Evolutionary conservation across 2,888 invertebrate species (phyloP).

Genomic region (Mythimna pallens): DNA sequence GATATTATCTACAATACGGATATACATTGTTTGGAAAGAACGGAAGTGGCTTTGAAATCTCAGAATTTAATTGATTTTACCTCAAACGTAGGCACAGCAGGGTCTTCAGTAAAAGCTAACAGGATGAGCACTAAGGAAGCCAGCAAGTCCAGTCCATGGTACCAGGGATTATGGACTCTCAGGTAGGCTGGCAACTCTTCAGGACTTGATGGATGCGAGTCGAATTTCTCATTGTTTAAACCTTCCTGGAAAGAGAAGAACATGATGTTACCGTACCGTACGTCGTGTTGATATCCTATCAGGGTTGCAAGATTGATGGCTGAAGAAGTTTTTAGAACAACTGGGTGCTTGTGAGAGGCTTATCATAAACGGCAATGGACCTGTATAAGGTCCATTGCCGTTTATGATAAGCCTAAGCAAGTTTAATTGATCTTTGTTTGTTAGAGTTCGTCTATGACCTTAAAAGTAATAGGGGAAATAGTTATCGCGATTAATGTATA

Average conservation of each 20-base stretch:
- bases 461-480: slow-evolving; percentile 5
- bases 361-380: neutral
- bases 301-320: neutral
- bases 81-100: slow-evolving; percentile 94
- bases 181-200: slow-evolving; percentile 96
- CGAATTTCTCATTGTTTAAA: slow-evolving; percentile 97
- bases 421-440: neutral
- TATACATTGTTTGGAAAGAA: neutral
- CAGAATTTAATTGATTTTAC: slow-evolving; percentile 60
- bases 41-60: neutral
- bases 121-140: slow-evolving; percentile 94
- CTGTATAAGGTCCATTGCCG: too few relatives aligned
- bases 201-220: slow-evolving; percentile 95
- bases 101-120: slow-evolving; percentile 95
- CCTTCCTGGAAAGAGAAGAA: slow-evolving; percentile 93
- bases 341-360: neutral
- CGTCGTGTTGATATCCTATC: neutral
- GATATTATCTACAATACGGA: neutral
- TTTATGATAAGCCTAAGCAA: too few relatives aligned
- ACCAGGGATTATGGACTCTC: slow-evolving; percentile 96
- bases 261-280: neutral
- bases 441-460: neutral
- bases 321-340: neutral
- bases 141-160: slow-evolving; percentile 94
- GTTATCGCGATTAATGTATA: neutral